Conservation (phyloP, 23 tunicate species). For the Halocynthia aurantium region DNA sequence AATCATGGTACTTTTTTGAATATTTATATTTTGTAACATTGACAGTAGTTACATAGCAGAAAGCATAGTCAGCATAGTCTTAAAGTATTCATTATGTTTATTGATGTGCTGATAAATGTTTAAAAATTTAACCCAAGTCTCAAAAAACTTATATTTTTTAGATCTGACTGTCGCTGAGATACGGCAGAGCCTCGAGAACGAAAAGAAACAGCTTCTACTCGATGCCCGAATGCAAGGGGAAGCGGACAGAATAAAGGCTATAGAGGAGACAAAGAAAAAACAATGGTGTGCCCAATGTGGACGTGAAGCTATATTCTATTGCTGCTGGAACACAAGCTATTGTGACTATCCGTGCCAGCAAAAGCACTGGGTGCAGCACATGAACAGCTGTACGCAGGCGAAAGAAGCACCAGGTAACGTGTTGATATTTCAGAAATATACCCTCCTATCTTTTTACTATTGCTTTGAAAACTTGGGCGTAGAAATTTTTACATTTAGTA, state of each 20-base stretch:
- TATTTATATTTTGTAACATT: too few species aligned
- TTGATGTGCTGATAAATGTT: too few species aligned
- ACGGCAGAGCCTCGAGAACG: slow-evolving; percentile 92
- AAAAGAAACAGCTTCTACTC: slow-evolving; percentile 63
- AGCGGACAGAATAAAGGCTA: slow-evolving; percentile 57
- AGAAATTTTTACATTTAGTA: too few species aligned
- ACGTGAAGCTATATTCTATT: slow-evolving; percentile 92
- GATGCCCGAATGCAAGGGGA: slow-evolving; percentile 56
- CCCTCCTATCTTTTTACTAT: too few species aligned
- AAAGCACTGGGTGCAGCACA: slow-evolving; percentile 95
- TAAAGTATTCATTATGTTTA: too few species aligned
- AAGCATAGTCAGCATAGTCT: too few species aligned
- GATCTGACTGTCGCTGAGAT: slow-evolving; percentile 91
- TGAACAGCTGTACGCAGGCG: slow-evolving; percentile 80
- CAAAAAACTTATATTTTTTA: slow-evolving; percentile 1
- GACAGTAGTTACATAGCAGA: too few species aligned
- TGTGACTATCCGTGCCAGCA: slow-evolving; percentile 99
- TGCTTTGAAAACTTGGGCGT: too few species aligned
- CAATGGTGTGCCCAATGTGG: slow-evolving; percentile 99
- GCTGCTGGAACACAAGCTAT: slow-evolving; percentile 99
- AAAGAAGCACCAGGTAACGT: neutral
- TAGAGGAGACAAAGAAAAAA: slow-evolving; percentile 85
- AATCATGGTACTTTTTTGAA: slow-evolving; percentile 53
- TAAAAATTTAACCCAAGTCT: too few species aligned
- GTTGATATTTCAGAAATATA: too few species aligned